Conservation (phyloP, 2,888 invertebrate genomes). For the Drosophila pseudotalamancana region DNA sequence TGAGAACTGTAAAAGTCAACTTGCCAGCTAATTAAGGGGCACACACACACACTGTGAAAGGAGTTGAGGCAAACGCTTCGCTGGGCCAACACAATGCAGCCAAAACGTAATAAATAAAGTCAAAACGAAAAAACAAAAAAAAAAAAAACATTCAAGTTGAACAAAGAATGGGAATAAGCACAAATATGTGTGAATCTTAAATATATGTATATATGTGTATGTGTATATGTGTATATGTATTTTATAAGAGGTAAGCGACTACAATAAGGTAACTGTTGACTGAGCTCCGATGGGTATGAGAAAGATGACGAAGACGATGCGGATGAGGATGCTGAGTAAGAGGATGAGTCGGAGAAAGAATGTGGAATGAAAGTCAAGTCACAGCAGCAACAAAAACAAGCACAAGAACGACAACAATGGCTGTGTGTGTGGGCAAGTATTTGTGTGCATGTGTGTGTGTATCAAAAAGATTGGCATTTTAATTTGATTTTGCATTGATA, state of each 20-base stretch:
- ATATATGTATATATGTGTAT: background rate
- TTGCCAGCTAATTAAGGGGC: conserved; percentile 41
- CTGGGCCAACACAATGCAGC: conserved; percentile 5
- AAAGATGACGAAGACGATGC: conserved; percentile 14
- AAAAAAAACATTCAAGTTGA: conserved; percentile 8
- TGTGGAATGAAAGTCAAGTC: conserved; percentile 9
- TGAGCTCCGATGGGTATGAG: conserved; percentile 16
- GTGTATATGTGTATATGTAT: background rate
- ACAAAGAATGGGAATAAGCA: conserved; percentile 26
- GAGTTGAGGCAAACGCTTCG: conserved; percentile 1
- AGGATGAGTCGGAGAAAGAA: too few relatives aligned
- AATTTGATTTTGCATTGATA: conserved; percentile 71
- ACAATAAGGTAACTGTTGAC: conserved; percentile 41
- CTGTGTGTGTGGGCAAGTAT: background rate
- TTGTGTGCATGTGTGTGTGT: conserved; percentile 20
- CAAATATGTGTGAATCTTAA: conserved; percentile 16
- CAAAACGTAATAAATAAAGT: conserved; percentile 1
- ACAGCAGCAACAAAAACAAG: conserved; percentile 18
- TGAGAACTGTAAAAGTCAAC: conserved; percentile 8
- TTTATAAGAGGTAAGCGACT: conserved; percentile 21
- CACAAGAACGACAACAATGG: conserved; percentile 43
- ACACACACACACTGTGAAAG: conserved; percentile 8
- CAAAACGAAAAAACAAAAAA: conserved; percentile 2
- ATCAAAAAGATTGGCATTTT: conserved; percentile 69
- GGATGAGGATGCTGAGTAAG: background rate